Percentiles rank a stretch among this genome's conserved stretches.
phyloP scores from a whole-genome alignment of 1,140 invertebrate genomes.

The Pteromalus puparum region DNA sequence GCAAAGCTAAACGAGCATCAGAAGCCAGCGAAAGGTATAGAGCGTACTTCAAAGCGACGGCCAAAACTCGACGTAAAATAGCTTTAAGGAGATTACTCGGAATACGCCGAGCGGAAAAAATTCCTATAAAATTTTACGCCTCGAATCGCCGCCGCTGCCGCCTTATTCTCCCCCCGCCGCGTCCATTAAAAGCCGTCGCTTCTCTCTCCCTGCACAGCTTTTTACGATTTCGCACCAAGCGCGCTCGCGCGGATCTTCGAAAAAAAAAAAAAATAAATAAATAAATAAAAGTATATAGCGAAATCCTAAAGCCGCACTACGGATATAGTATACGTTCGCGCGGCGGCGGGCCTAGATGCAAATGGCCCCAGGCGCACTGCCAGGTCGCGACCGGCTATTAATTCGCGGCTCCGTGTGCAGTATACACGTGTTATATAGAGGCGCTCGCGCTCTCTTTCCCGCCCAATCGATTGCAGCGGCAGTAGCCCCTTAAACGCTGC shows the following conservation, averaged over 20 bases:
- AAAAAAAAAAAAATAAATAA: no score
- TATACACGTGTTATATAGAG: background rate
- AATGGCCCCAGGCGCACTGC: background rate
- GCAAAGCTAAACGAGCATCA: no score
- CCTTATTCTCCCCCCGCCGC: background rate
- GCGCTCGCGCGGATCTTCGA: background rate
- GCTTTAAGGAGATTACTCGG: constrained; percentile 14
- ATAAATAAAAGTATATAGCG: background rate
- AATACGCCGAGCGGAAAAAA: constrained; percentile 1
- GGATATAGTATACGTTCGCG: background rate
- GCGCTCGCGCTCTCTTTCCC: background rate
- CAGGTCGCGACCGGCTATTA: background rate
- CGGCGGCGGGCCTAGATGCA: constrained; percentile 17
- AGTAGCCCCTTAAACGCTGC: background rate
- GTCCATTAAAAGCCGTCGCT: background rate
- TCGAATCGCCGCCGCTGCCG: background rate
- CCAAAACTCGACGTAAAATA: background rate
- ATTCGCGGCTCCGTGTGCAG: background rate
- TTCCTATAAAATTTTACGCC: constrained; percentile 7
- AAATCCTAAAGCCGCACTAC: background rate
- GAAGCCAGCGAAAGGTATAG: no score
- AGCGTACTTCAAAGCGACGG: background rate
- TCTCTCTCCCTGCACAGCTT: background rate
- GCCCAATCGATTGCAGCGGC: background rate
- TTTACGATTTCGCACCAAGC: background rate